Evolutionary conservation across 2,888 invertebrate genomes (phyloP), one percentile per base, ranked within the genome.

Genomic region (Ennomos quercinarius): DNA sequence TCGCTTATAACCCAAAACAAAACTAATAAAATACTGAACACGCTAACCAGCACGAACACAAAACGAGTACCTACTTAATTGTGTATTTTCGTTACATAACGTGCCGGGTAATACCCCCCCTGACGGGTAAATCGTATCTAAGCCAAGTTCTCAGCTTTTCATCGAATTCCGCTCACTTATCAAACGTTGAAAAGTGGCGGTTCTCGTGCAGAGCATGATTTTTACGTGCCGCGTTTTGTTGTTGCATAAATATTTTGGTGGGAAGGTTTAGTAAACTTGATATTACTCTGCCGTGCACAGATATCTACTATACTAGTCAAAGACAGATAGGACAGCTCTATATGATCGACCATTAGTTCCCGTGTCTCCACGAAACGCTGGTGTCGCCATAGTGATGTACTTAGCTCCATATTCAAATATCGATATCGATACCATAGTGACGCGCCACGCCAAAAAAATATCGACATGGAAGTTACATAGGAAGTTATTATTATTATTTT

Each of bases 111-210:
- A 45, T 44, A 44, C 6, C 45, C n/a, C n/a, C 12, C 39, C 37
- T 60, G 59, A 60, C 57, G 50, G 48, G 55, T 39, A 61, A 61
- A 55, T 56, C 57, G 55, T 60, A 51, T 55, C 52, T 52, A 50
- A 64, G 64, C 62, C 57, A 62, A 64, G 64, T 66, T 56, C 51
- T 64, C 59, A 43, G 52, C 45, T 58, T 61, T 61, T 62, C 50
- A 56, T 55, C 51, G 56, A 56, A 61, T 50, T 48, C 46, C 41
- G 12, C 41, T 10, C 49, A 48, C 27, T 39, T 50, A 41, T 50
- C 41, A 17, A 27, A 13, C 11, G 55, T 45, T 51, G 49, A 44
- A 62, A 66, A 58, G 60, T 56, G 44, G 49, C 60, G 44, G 57
- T 57, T 63, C 27, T 53, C 52, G 57, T 65, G 62, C 49, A n/a